Percentiles rank a stretch among this genome's conserved stretches.
These are phyloP conservation scores for Acestrorhynchus altus DNA, from an alignment of 2,797 vertebrate species.

Conservation along the genomic window DNA sequence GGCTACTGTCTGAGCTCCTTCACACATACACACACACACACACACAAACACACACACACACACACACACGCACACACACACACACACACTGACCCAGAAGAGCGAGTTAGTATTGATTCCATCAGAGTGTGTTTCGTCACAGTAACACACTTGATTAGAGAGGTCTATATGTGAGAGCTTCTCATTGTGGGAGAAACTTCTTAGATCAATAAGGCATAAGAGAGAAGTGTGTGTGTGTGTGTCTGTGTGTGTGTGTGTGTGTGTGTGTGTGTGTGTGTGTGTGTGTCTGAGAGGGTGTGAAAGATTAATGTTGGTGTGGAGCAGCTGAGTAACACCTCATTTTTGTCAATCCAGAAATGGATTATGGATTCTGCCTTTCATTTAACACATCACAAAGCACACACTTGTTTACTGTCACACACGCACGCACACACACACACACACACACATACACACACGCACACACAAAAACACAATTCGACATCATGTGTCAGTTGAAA, in stretches of 20 bases:
- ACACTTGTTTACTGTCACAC: too few relatives aligned
- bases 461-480: background rate
- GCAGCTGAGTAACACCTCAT: conserved; percentile 38
- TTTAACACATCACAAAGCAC: background rate
- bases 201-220: conserved; percentile 33
- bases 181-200: conserved; percentile 27
- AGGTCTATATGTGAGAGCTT: conserved; percentile 25
- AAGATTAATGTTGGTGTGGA: conserved; percentile 34
- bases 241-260: conserved; percentile 7
- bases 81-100: conserved; percentile 7
- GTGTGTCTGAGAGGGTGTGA: conserved; percentile 1
- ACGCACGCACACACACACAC: background rate
- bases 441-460: conserved; percentile 10
- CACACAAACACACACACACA: conserved; percentile 1
- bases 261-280: background rate
- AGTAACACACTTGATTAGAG: conserved; percentile 40
- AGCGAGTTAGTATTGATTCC: conserved; percentile 30
- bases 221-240: background rate
- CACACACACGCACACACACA: background rate
- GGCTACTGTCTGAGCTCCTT: background rate
- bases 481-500: too few relatives aligned
- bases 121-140: conserved; percentile 28
- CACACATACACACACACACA: conserved; percentile 1
- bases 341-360: conserved; percentile 39
- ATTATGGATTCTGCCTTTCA: conserved; percentile 12